These are phyloP conservation scores for Crenichthys baileyi DNA, from an alignment of 2,797 vertebrate species.

Conservation along the genomic window DNA sequence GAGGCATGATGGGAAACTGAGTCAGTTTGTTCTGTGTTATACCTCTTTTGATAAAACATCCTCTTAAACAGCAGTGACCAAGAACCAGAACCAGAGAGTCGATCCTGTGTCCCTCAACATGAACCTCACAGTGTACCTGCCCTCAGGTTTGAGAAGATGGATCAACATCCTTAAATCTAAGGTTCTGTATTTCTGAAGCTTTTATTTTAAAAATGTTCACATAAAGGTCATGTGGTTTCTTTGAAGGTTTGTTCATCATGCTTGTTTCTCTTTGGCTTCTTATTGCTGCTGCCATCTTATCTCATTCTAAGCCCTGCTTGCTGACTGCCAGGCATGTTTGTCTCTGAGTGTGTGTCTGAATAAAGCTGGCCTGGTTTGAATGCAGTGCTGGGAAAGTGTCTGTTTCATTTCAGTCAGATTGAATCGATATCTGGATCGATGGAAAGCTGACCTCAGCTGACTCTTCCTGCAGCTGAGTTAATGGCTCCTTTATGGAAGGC, in stretches of 20 bases:
- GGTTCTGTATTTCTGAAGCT: not conserved
- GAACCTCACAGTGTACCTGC: not conserved
- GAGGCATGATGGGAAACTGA: conserved; percentile 53
- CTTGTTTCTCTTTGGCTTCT: not conserved
- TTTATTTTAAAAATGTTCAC: not conserved
- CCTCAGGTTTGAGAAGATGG: not conserved
- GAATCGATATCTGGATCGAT: not conserved
- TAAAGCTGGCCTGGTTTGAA: conserved; percentile 18
- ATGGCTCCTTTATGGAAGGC: not conserved
- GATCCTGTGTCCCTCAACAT: no score
- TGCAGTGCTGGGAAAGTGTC: not conserved
- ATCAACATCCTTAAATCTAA: not conserved
- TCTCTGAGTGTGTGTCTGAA: not conserved
- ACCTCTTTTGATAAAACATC: no score
- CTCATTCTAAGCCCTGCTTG: not conserved
- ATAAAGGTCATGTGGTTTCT: not conserved
- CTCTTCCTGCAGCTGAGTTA: not conserved
- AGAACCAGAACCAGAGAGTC: no score
- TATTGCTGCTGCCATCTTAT: no score
- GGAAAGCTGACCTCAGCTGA: not conserved
- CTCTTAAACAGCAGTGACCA: not conserved
- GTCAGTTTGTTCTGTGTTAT: not conserved
- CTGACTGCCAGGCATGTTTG: not conserved
- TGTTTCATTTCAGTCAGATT: not conserved
- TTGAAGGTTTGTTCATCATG: not conserved